Conservation (phyloP, 2,113 vertebrate species). For the Aspidoscelis tigris region DNA sequence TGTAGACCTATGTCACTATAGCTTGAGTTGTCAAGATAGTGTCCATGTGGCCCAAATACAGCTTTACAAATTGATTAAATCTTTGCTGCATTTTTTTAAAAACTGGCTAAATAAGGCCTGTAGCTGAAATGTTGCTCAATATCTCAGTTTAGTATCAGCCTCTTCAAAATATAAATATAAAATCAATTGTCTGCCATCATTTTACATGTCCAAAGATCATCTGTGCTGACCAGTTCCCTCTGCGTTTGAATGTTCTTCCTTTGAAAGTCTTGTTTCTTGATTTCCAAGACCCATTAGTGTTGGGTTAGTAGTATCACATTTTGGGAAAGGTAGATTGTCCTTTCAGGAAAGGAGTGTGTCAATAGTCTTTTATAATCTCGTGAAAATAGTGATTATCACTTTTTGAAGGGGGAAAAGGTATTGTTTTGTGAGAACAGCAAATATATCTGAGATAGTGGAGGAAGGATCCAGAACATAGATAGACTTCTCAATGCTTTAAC, state of each 20-base stretch:
- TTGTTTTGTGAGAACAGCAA: background rate
- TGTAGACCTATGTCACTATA: constrained; percentile 6
- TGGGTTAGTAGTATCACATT: background rate
- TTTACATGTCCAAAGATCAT: background rate
- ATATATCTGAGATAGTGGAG: background rate
- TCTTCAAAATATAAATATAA: constrained; percentile 22
- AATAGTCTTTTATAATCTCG: background rate
- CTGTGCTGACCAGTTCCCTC: background rate
- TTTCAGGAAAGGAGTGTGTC: background rate
- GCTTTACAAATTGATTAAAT: constrained; percentile 27
- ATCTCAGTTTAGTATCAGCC: background rate
- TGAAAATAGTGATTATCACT: background rate
- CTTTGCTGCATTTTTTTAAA: constrained; percentile 34
- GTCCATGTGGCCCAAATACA: constrained; percentile 30
- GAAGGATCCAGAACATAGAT: background rate
- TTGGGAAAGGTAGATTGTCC: background rate
- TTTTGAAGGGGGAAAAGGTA: background rate
- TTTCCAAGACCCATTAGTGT: background rate
- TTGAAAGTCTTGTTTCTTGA: background rate
- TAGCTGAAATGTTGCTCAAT: background rate
- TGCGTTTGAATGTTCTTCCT: background rate
- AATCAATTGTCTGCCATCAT: background rate
- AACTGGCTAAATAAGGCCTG: constrained; percentile 35
- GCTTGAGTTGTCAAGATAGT: constrained; percentile 28
- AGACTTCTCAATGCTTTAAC: background rate